A percentile compares a stretch with the other conserved stretches of the same genome.
phyloP scores from a whole-genome alignment of 1,140 invertebrate genomes.

The Drusus annulatus region DNA sequence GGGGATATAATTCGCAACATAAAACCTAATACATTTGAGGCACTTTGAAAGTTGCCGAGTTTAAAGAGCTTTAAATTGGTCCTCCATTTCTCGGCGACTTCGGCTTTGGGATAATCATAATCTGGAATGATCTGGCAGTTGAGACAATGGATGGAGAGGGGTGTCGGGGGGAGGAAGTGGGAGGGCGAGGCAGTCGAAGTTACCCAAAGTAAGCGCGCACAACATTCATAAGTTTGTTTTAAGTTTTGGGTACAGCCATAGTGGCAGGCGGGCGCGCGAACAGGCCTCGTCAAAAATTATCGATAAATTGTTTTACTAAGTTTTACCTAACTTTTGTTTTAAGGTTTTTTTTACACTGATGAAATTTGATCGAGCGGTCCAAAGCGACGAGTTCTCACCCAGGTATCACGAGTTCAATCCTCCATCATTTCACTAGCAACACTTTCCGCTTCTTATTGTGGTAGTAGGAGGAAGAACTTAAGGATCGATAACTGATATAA shows the following conservation, averaged over 20 bases:
- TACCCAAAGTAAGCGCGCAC: constrained; percentile 7
- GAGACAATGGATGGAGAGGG: neutral
- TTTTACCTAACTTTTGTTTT: no score
- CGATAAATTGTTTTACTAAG: no score
- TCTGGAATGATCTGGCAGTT: constrained; percentile 34
- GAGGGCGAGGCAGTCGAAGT: neutral
- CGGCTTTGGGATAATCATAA: constrained; percentile 31
- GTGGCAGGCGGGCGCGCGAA: constrained; percentile 2
- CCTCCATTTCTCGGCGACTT: neutral
- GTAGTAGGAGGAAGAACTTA: no score
- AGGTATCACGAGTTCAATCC: no score
- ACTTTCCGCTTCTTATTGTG: no score
- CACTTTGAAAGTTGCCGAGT: constrained; percentile 18
- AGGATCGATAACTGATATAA: no score
- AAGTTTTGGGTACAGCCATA: constrained; percentile 26
- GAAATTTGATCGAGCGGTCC: no score
- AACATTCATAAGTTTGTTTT: constrained; percentile 33
- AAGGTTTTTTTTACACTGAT: no score
- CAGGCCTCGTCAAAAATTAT: constrained; percentile 4
- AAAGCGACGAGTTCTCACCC: no score
- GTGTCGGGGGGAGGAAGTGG: neutral
- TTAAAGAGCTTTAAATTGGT: constrained; percentile 25
- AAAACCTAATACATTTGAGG: neutral
- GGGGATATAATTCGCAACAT: neutral
- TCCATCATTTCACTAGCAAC: no score